Percentiles rank a stretch among this genome's conserved stretches.
Evolutionary conservation across 2,113 vertebrate species (phyloP).

Genomic region (Poecile atricapillus): DNA sequence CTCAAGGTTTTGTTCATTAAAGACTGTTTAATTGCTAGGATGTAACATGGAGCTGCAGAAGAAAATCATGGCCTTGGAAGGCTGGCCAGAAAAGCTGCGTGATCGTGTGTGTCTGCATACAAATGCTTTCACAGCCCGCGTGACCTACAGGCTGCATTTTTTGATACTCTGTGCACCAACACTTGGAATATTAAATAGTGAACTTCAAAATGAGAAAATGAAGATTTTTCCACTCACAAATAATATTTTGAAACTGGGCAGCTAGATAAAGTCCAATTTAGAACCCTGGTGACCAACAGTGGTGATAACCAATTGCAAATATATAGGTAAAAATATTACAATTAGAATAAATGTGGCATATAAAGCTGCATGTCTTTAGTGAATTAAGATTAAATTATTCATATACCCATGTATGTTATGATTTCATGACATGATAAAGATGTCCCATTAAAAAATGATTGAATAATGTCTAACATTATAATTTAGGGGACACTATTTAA

Average conservation of each 20-base stretch:
- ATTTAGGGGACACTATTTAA: not conserved
- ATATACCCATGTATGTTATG: not conserved
- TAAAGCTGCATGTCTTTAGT: not conserved
- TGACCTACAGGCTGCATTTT: not conserved
- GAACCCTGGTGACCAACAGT: not conserved
- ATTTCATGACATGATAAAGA: not conserved
- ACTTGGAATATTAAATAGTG: not conserved
- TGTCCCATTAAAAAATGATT: not conserved
- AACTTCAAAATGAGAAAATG: not conserved
- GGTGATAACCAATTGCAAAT: not conserved
- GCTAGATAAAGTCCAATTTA: not conserved
- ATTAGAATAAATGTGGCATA: not conserved
- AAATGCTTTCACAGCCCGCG: not conserved
- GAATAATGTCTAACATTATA: not conserved
- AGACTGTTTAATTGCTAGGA: not conserved
- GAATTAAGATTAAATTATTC: not conserved
- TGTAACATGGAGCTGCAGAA: not conserved
- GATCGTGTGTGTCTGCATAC: not conserved
- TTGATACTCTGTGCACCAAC: not conserved
- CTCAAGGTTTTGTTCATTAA: not conserved
- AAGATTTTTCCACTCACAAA: not conserved
- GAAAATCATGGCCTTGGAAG: not conserved
- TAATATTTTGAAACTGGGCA: not conserved
- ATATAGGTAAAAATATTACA: not conserved
- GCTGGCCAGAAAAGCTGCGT: not conserved